Evolutionary conservation across 2,888 invertebrate genomes (phyloP).

Genomic region (Spisula subtruncata): DNA sequence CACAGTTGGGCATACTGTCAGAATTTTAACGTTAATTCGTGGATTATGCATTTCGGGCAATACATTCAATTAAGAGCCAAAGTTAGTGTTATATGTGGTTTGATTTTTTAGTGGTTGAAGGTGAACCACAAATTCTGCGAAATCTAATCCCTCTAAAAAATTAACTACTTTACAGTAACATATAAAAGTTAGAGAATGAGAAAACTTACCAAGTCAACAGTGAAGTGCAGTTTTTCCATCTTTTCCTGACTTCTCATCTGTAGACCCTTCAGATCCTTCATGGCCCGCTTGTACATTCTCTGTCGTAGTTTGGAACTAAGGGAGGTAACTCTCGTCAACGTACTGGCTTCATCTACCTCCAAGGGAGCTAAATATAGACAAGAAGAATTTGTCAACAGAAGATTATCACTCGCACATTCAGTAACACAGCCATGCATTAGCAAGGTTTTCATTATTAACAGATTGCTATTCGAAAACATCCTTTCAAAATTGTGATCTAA

Average conservation of each 20-base stretch:
- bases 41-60: too few species aligned
- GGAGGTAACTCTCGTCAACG: constrained; percentile 76
- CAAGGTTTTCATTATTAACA: too few species aligned
- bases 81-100: too few species aligned
- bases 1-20: too few species aligned
- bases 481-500: too few species aligned
- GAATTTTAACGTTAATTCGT: too few species aligned
- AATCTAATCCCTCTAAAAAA: too few species aligned
- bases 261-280: constrained; percentile 80
- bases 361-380: constrained; percentile 39
- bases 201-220: constrained; percentile 70
- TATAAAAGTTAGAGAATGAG: background rate
- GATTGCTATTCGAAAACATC: too few species aligned
- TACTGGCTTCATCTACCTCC: constrained; percentile 74
- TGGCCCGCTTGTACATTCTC: constrained; percentile 82
- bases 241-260: constrained; percentile 81
- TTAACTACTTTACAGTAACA: too few species aligned
- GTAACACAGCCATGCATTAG: background rate
- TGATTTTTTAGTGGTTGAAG: too few species aligned
- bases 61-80: too few species aligned
- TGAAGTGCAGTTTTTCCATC: constrained; percentile 81
- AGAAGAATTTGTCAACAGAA: background rate
- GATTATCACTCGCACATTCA: background rate
- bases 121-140: too few species aligned
- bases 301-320: constrained; percentile 81